These are phyloP conservation scores for Epinephelus coioides DNA, from an alignment of 2,797 vertebrate species.

Conservation along the genomic window DNA sequence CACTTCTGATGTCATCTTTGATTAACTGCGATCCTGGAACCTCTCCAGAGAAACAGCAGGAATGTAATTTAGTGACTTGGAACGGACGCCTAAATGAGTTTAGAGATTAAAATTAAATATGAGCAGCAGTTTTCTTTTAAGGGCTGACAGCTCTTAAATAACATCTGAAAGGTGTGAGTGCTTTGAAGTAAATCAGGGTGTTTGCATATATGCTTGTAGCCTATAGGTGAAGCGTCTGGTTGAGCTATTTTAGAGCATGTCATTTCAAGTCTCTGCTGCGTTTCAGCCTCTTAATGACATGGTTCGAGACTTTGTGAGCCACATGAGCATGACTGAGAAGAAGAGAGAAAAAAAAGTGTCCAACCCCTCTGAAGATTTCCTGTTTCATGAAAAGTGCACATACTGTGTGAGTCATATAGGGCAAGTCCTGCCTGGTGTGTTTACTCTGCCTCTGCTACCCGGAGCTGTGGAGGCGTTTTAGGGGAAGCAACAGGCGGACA, in stretches of 20 bases:
- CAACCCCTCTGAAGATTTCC: slow-evolving; percentile 85
- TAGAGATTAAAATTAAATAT: slow-evolving; percentile 22
- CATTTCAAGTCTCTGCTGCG: slow-evolving; percentile 69
- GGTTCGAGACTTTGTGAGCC: slow-evolving; percentile 61
- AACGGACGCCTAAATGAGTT: neutral
- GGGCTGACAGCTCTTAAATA: slow-evolving; percentile 10
- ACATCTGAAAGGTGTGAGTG: slow-evolving; percentile 24
- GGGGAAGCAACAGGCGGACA: slow-evolving; percentile 59
- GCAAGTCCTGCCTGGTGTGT: slow-evolving; percentile 60
- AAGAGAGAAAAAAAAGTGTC: slow-evolving; percentile 52
- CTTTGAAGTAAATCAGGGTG: slow-evolving; percentile 38
- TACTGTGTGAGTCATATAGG: slow-evolving; percentile 71
- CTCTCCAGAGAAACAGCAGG: slow-evolving; percentile 31
- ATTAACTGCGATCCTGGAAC: slow-evolving; percentile 44
- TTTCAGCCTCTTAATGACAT: slow-evolving; percentile 76
- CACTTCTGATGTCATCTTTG: slow-evolving; percentile 43
- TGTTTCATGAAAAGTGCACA: slow-evolving; percentile 77
- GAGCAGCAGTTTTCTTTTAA: slow-evolving; percentile 10
- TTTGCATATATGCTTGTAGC: slow-evolving; percentile 33
- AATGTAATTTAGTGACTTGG: slow-evolving; percentile 26
- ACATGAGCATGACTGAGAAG: slow-evolving; percentile 60
- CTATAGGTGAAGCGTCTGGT: slow-evolving; percentile 30
- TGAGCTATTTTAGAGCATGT: slow-evolving; percentile 65
- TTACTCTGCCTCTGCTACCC: slow-evolving; percentile 44
- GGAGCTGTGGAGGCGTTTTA: slow-evolving; percentile 39